These are phyloP conservation scores for Heliconius sara DNA, from an alignment of 2,888 invertebrate genomes.

Conservation along the genomic window DNA sequence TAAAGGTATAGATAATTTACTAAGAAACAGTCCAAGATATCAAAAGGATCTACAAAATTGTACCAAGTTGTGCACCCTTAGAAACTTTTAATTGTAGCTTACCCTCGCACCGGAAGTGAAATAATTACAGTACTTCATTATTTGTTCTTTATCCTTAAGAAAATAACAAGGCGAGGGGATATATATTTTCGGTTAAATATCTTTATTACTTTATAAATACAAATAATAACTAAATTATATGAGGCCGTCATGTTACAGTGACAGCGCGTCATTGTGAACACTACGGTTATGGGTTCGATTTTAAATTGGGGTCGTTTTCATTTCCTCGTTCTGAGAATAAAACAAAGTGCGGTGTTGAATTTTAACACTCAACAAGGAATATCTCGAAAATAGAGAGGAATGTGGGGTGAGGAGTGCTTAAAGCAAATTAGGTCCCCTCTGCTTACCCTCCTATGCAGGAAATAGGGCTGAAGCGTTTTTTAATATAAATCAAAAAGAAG, in stretches of 20 bases:
- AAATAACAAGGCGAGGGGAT: conserved; percentile 7
- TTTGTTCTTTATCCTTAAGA: conserved; percentile 21
- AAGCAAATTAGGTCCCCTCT: too few relatives aligned
- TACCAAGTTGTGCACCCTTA: conserved; percentile 20
- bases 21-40: conserved; percentile 1
- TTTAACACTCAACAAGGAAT: too few relatives aligned
- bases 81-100: conserved; percentile 50
- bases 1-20: not conserved
- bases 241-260: not conserved
- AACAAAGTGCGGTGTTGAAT: not conserved
- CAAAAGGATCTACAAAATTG: conserved; percentile 24
- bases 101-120: conserved; percentile 36
- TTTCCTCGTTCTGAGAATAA: not conserved
- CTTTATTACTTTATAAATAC: not conserved
- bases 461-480: too few relatives aligned
- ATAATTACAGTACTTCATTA: conserved; percentile 38
- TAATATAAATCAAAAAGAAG: not conserved
- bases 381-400: too few relatives aligned
- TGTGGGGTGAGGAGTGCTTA: too few relatives aligned
- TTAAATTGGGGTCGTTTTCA: not conserved
- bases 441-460: too few relatives aligned
- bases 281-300: not conserved
- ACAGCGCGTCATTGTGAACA: not conserved
- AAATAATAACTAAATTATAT: not conserved
- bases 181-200: not conserved